A percentile compares a stretch with the other conserved stretches of the same genome.
phyloP scores from a whole-genome alignment of 2,888 invertebrate species.

The Nephrocerus scutellatus region DNA sequence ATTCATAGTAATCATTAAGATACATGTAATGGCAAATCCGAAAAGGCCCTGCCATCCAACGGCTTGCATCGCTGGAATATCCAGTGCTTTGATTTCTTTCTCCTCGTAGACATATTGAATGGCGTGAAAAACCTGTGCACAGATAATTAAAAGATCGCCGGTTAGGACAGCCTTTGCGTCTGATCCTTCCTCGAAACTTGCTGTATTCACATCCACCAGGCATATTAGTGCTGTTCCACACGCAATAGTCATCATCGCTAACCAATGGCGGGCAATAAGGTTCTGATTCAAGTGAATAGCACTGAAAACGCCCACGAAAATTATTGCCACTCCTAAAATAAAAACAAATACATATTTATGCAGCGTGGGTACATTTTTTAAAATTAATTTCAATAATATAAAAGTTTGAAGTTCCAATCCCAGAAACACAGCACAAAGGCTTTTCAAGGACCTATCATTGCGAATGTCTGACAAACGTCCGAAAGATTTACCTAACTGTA shows the following conservation, averaged over 20 bases:
- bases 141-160: conserved; percentile 67
- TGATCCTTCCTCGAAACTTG: conserved; percentile 34
- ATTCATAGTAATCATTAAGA: conserved; percentile 71
- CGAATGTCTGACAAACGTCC: too few species aligned
- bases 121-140: conserved; percentile 74
- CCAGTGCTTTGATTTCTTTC: conserved; percentile 73
- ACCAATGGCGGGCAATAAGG: conserved; percentile 63
- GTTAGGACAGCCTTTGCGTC: conserved; percentile 67
- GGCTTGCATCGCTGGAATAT: conserved; percentile 84
- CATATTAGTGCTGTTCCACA: conserved; percentile 68
- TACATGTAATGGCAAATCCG: conserved; percentile 58
- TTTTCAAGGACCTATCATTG: too few species aligned
- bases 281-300: conserved; percentile 66
- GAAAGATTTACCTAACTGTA: too few species aligned
- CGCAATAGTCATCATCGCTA: conserved; percentile 66
- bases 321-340: conserved; percentile 66
- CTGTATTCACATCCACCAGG: conserved; percentile 54
- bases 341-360: too few species aligned
- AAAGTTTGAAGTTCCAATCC: too few species aligned
- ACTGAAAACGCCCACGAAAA: conserved; percentile 85
- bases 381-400: too few species aligned
- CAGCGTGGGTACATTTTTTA: too few species aligned
- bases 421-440: too few species aligned
- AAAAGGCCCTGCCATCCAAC: conserved; percentile 90
- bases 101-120: conserved; percentile 94